Percentiles rank a stretch among this genome's conserved stretches.
Conservation (phyloP, 2,797 vertebrate species). For the Squalus acanthias region DNA sequence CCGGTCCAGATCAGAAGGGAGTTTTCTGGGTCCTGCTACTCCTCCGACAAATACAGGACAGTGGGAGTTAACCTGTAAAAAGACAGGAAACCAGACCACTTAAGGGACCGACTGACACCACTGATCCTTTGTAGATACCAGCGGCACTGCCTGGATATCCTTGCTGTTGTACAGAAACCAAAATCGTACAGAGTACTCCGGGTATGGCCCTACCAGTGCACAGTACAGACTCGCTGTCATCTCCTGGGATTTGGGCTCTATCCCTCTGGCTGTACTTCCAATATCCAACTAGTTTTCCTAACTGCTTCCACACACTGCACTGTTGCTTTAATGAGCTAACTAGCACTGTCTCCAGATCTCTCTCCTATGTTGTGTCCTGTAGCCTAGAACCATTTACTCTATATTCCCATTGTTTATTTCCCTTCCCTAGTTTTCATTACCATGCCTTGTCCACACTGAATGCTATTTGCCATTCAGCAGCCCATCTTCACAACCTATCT, state of each 20-base stretch:
- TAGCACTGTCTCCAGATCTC: neutral
- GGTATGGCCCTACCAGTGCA: neutral
- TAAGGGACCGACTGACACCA: neutral
- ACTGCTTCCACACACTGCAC: neutral
- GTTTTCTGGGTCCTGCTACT: neutral
- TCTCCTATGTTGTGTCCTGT: neutral
- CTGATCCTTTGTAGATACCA: neutral
- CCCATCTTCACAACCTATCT: neutral
- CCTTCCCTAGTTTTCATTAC: neutral
- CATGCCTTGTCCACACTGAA: neutral
- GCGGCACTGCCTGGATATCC: neutral
- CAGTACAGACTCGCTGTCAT: neutral
- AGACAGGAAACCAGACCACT: no score
- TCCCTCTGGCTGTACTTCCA: neutral
- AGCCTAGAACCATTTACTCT: neutral
- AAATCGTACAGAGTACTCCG: neutral
- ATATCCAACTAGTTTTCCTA: neutral
- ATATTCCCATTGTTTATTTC: neutral
- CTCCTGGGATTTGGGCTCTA: neutral
- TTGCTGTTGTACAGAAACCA: neutral
- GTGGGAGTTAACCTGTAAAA: no score
- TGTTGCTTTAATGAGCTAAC: neutral
- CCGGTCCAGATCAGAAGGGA: neutral
- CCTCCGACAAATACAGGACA: neutral
- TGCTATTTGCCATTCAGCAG: neutral